These are phyloP conservation scores for Celastrina argiolus DNA, from an alignment of 2,888 invertebrate genomes.

Conservation along the genomic window DNA sequence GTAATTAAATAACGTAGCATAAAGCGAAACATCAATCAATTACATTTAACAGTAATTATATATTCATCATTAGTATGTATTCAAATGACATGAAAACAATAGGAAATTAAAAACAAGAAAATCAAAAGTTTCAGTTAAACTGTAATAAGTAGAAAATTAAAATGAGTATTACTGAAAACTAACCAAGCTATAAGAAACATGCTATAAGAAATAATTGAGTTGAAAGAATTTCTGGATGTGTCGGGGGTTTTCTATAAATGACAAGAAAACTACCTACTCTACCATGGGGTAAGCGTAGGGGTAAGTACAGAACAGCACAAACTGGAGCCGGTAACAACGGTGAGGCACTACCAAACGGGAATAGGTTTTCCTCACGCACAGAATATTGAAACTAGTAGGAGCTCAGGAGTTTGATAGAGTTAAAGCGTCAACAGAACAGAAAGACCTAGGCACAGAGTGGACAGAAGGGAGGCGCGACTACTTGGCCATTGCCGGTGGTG, in stretches of 20 bases:
- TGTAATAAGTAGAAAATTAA: background rate
- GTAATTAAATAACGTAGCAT: slow-evolving; percentile 1
- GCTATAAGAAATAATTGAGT: slow-evolving; percentile 26
- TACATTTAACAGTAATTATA: background rate
- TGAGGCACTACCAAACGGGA: background rate
- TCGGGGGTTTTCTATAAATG: slow-evolving; percentile 8
- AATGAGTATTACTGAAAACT: slow-evolving; percentile 5
- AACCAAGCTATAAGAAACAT: slow-evolving; percentile 19
- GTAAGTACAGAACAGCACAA: slow-evolving; percentile 29
- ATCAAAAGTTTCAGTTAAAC: background rate
- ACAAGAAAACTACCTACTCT: slow-evolving; percentile 48
- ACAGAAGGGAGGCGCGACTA: slow-evolving; percentile 76
- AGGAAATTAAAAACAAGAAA: background rate
- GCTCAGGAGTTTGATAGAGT: slow-evolving; percentile 52
- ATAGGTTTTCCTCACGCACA: slow-evolving; percentile 29
- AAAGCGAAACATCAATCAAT: slow-evolving; percentile 16
- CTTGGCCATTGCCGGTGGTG: slow-evolving; percentile 72
- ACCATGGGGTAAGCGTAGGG: slow-evolving; percentile 46
- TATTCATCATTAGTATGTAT: background rate
- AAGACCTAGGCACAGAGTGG: slow-evolving; percentile 75
- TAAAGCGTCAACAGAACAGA: slow-evolving; percentile 71
- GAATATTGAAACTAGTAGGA: slow-evolving; percentile 63
- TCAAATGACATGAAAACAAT: background rate
- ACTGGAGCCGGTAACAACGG: slow-evolving; percentile 32
- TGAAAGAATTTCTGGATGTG: background rate